Evolutionary conservation across 1,140 invertebrate species (phyloP).

Genomic region (Parasteatoda tepidariorum): DNA sequence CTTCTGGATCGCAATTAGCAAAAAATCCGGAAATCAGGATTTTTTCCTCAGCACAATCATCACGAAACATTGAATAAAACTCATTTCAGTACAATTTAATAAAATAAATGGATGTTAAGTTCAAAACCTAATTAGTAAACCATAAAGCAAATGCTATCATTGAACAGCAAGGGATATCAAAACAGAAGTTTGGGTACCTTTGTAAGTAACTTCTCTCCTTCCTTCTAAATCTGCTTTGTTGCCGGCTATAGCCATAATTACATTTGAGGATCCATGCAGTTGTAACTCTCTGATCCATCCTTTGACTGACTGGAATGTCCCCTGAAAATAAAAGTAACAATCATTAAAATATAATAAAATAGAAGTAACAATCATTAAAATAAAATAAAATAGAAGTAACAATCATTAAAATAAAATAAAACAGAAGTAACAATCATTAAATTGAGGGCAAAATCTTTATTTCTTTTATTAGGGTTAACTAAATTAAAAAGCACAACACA

Average conservation of each 20-base stretch:
- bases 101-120: no score
- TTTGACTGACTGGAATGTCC: constrained; percentile 67
- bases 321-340: constrained; percentile 34
- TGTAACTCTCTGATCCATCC: constrained; percentile 69
- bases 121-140: no score
- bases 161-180: no score
- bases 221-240: constrained; percentile 69
- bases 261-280: constrained; percentile 66
- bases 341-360: not conserved
- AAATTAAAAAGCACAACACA: no score
- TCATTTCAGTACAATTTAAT: no score
- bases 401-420: not conserved
- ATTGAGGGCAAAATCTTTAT: no score
- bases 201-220: constrained; percentile 56
- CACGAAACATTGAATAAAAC: no score
- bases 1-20: no score
- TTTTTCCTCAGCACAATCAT: no score
- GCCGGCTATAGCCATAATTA: constrained; percentile 69
- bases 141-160: no score
- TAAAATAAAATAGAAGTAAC: not conserved
- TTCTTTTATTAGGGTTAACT: no score
- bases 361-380: not conserved
- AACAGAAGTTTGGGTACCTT: constrained; percentile 58
- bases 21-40: no score
- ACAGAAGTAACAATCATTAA: not conserved